Base-by-base conservation (phyloP, 2,797 vertebrate species). In the Fundulus diaphanus region DNA sequence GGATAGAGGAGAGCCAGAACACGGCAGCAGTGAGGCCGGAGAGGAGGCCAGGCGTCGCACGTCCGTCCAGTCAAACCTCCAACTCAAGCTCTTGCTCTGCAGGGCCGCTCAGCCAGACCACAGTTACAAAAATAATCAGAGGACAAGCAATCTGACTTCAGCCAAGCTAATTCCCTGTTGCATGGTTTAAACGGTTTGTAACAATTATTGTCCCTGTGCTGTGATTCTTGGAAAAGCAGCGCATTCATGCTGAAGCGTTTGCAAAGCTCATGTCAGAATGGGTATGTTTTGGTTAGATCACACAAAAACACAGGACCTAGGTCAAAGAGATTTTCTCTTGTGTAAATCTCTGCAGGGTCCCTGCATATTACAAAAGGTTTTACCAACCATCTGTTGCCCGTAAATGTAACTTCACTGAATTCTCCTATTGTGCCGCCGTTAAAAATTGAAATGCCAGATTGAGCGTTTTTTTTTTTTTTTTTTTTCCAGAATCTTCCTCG, bases 41-140 rank as follows among this genome's bases (percentile, higher is more conserved):
- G 76, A 67, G 6, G 44, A 61, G 57, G 31, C 16, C 15, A 7
- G 20, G 29, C 29, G 13, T n/a, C 82, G 83, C 81, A 83, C 3
- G 46, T 69, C 40, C 73, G 31, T 68, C 42, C 82, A 92, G 87
- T 92, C 77, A 92, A 85, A 86, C 84, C 81, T 85, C 85, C 83
- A 88, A 87, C 84, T 82, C 79, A 80, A 82, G 87, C 85, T 81
- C 89, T 90, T 92, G 89, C 92, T 85, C 86, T 79, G 82, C 72
- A 78, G 74, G 75, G 71, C 57, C 76, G 79, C 59, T 56, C 59
- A 73, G 73, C 66, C 76, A 71, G 44, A 46, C 72, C 49, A 63
- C 73, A 68, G 72, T 80, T 80, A 67, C 78, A 78, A 76, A 65
- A 83, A 76, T 67, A 83, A 82, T 68, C 46, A 73, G 44, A 49